Base-by-base conservation (phyloP, 1,140 invertebrate species). In the Chironomus tepperi region DNA sequence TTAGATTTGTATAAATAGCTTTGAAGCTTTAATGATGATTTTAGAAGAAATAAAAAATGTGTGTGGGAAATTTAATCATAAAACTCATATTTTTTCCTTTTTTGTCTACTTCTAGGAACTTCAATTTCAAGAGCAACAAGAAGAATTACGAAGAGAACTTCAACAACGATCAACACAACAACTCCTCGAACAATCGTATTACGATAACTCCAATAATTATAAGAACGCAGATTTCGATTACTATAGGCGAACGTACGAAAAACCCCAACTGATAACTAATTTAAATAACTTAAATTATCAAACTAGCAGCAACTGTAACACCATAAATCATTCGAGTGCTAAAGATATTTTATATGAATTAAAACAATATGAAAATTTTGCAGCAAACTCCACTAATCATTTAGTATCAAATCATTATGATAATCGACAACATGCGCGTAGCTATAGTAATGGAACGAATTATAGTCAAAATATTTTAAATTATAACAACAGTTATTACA, bases 111-210 rank as follows among this genome's bases (percentile, higher is more conserved):
- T 70, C n/a, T 18, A 70, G 65, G 65, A 70, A 18, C 65, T 18
- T 2, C 65, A 70, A 70, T 70, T 70, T 70, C 65, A 70, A 70
- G 16, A 70, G 16, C 65, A 70, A 70, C 65, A 70, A 19, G 65
- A 70, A 70, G 65, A 70, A 18, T 16, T 70, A 18, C n/a, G 65
- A 70, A 15, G 65, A 18, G 65, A 70, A 70, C 19, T 70, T 8
- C 65, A 70, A 21, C 65, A 70, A 70, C 65, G 65, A 70, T 70
- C 65, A 70, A 70, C 65, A 19, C 65, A 70, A 10, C 65, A 70
- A 70, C 19, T 70, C 19, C 65, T 70, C 65, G 65, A 70, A 70
- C 65, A 70, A 70, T 70, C 65, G 65, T 70, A 70, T 70, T 70
- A 70, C 65, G 65, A 70, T 16, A 70, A 70, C 19, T 70, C 65